A percentile compares a stretch with the other conserved stretches of the same genome.
Evolutionary conservation across 2,797 vertebrate species (phyloP).

Genomic region (Clamator glandarius): DNA sequence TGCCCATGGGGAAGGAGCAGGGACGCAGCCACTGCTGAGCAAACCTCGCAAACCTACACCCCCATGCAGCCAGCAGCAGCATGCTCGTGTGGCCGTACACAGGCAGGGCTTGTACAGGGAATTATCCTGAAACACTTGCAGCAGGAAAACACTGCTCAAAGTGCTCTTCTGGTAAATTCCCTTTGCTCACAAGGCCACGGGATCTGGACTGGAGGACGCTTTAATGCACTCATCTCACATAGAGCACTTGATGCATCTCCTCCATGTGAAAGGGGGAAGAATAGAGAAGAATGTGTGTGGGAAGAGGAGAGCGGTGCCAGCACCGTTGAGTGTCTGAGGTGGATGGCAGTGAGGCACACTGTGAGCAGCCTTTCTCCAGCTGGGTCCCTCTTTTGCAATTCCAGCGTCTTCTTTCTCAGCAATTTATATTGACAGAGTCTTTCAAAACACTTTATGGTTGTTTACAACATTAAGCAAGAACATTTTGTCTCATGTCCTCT

Average conservation of each 20-base stretch:
- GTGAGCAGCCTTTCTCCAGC: conserved; percentile 44
- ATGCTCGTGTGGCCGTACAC: fast-evolving
- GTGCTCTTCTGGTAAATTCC: not conserved
- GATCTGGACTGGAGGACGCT: not conserved
- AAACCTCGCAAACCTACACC: not conserved
- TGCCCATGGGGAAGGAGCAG: fast-evolving
- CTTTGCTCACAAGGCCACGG: not conserved
- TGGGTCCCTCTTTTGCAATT: conserved; percentile 64
- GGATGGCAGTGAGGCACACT: not conserved
- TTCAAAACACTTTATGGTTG: conserved; percentile 75
- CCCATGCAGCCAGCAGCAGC: not conserved
- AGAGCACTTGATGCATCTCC: not conserved
- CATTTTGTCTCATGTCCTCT: conserved; percentile 71
- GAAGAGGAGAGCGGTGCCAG: not conserved
- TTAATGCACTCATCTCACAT: not conserved
- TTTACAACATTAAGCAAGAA: conserved; percentile 73
- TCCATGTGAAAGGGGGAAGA: not conserved
- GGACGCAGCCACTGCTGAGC: fast-evolving
- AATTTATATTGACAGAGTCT: conserved; percentile 70
- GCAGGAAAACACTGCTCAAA: fast-evolving
- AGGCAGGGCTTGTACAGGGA: not conserved
- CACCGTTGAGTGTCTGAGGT: not conserved
- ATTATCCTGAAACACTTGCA: fast-evolving
- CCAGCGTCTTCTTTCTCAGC: conserved; percentile 35
- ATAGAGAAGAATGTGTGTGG: conserved; percentile 27